Evolutionary conservation across 2,797 vertebrate genomes (phyloP), one percentile per base, ranked within the genome.

Genomic region (Anomalospiza imberbis): DNA sequence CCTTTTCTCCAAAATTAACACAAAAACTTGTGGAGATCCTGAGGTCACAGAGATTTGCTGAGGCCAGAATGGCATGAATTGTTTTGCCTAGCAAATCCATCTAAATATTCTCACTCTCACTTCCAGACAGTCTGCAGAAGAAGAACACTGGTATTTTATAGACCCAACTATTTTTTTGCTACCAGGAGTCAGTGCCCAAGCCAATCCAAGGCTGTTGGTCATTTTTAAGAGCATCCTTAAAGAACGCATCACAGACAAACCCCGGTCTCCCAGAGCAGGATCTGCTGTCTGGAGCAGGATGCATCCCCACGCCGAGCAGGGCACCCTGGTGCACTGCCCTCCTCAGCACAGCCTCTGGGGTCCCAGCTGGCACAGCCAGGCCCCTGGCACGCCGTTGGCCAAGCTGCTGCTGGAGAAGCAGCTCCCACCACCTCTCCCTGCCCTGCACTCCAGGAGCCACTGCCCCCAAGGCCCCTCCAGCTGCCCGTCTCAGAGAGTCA

Each of bases 201-300:
- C 3, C 1, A 85, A 54, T 10, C 62, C 16, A 10, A 42, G 17
- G 55, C 42, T 55, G 7, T 1, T 55, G 38, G 2, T 40, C 9
- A 6, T 18, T 53, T 73, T 24, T 57, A 54, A 24, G 65, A 68
- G 26, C 1, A 8, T 32, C 44, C 34, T 25, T 8, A 28, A 31
- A 40, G 40, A 66, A 6, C 2, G 16, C 40, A 31, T 5, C 44
- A 19, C 9, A 25, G 85, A 13, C 21, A 76, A 65, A 16, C 4
- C 5, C 9, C 63, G 40, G 1, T 3, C 12, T 16, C 32, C 36
- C 0, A 0, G 5, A 34, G 51, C 86, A 42, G 67, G 12, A 11
- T 19, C 32, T 40, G 2, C 7, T 15, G 45, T 10, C n/a, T 1
- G 2, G 32, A 10, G 20, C 48, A 66, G 60, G 28, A 36, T 17